Evolutionary conservation across 1,140 invertebrate species (phyloP).

Genomic region (Drosophila malerkotliana): DNA sequence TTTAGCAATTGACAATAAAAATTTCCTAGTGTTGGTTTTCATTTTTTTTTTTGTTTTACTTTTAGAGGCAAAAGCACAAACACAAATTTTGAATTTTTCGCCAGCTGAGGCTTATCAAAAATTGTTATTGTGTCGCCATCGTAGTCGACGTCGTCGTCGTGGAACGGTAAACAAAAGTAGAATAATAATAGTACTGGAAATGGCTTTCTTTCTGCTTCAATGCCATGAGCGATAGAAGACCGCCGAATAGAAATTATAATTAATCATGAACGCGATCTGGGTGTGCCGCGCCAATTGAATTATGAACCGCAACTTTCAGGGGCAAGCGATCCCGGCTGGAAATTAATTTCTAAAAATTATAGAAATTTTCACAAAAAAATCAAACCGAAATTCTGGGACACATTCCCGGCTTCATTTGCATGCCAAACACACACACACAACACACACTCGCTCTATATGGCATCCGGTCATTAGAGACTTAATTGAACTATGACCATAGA

Average conservation of each 20-base stretch:
- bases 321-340: conserved; percentile 4
- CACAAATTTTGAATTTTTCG: conserved; percentile 35
- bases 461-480: conserved; percentile 73
- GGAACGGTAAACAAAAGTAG: conserved; percentile 65
- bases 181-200: conserved; percentile 58
- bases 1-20: conserved; percentile 47
- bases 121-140: conserved; percentile 31
- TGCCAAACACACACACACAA: conserved; percentile 27
- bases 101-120: conserved; percentile 66
- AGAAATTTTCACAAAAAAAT: conserved; percentile 30
- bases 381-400: conserved; percentile 12
- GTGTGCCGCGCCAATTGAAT: conserved; percentile 38
- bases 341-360: conserved; percentile 38
- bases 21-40: conserved; percentile 1
- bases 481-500: conserved; percentile 76
- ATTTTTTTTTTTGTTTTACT: neutral
- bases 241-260: conserved; percentile 58
- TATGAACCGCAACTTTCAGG: conserved; percentile 10
- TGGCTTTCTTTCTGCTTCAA: conserved; percentile 33
- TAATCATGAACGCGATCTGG: conserved; percentile 43
- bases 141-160: neutral
- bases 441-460: neutral
- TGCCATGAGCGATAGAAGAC: conserved; percentile 28
- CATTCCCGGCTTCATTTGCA: conserved; percentile 63
- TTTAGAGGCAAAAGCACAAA: conserved; percentile 11